Evolutionary conservation across 1,140 invertebrate species (phyloP).

Genomic region (Heliconius nattereri): DNA sequence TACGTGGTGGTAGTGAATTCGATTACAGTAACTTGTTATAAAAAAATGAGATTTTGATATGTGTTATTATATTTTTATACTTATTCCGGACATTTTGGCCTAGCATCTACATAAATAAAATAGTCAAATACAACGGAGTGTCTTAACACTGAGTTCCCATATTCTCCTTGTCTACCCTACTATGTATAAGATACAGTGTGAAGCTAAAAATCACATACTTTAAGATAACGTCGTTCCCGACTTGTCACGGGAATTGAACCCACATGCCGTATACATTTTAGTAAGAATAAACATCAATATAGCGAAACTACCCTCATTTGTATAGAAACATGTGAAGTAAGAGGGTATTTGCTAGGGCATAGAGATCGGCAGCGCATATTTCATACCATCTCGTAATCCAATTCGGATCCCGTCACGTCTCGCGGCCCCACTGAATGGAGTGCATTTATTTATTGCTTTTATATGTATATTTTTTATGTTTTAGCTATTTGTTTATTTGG

Average conservation of each 20-base stretch:
- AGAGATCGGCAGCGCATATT: conserved; percentile 18
- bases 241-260: too few species aligned
- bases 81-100: too few species aligned
- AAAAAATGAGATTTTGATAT: too few species aligned
- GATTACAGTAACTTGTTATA: not conserved
- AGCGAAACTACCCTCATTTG: not conserved
- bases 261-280: not conserved
- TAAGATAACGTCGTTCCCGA: too few species aligned
- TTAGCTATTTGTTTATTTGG: not conserved
- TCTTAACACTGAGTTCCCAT: too few species aligned
- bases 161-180: too few species aligned
- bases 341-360: conserved; percentile 19
- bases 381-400: conserved; percentile 15
- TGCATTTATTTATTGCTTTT: conserved; percentile 6
- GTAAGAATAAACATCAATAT: not conserved
- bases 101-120: too few species aligned
- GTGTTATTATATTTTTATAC: too few species aligned
- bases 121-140: too few species aligned
- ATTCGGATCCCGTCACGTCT: conserved; percentile 8
- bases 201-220: too few species aligned
- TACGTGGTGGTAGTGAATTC: not conserved
- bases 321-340: not conserved
- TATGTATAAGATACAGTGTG: too few species aligned
- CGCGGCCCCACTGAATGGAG: not conserved
- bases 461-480: not conserved